Evolutionary conservation across 2,797 vertebrate genomes (phyloP).

Genomic region (Eremophila alpestris): DNA sequence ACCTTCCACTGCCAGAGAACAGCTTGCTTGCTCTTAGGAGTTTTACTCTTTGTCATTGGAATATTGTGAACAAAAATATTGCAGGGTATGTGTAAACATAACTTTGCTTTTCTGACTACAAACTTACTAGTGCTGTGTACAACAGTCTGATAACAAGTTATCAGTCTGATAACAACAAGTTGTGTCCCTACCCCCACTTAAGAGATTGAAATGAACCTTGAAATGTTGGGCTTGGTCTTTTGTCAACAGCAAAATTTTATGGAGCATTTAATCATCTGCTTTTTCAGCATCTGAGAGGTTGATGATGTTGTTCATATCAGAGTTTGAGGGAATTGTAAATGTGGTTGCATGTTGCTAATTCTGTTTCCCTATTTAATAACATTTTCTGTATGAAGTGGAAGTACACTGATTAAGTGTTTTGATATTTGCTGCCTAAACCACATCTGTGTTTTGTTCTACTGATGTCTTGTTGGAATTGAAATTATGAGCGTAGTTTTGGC

Average conservation of each 20-base stretch:
- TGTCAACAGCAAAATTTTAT: neutral
- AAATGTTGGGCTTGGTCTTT: neutral
- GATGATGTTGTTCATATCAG: neutral
- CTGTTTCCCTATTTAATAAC: neutral
- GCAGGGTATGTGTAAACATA: accelerated
- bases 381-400: neutral
- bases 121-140: accelerated
- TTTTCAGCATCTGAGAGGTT: neutral
- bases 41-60: neutral
- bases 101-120: neutral
- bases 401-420: neutral
- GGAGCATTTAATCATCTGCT: neutral
- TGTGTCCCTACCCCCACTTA: neutral
- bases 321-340: neutral
- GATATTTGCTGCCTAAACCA: neutral
- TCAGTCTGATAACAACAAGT: neutral
- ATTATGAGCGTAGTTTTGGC: neutral
- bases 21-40: neutral
- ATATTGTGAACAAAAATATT: neutral
- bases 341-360: neutral
- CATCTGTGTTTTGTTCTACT: neutral
- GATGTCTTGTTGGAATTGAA: neutral
- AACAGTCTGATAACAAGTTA: accelerated
- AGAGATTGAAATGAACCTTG: neutral
- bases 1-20: neutral